phyloP scores from a whole-genome alignment of 2,797 vertebrate species.

The Clamator glandarius region DNA sequence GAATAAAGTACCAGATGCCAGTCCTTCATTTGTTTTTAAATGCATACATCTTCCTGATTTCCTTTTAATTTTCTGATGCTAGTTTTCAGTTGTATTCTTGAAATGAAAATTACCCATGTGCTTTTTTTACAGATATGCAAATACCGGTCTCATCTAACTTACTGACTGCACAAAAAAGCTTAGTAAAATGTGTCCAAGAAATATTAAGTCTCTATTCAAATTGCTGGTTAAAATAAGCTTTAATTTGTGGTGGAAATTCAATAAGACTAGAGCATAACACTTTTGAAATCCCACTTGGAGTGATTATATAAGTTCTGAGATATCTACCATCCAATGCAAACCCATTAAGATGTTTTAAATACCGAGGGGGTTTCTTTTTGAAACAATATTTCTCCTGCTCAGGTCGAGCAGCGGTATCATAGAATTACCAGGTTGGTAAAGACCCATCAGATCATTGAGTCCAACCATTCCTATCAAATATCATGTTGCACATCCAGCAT shows the following conservation, averaged over 20 bases:
- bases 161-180: neutral
- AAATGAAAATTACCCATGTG: neutral
- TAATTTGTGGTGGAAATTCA: neutral
- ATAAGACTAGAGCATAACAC: neutral
- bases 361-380: neutral
- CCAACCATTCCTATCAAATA: neutral
- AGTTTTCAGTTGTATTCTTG: neutral
- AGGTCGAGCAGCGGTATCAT: neutral
- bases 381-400: neutral
- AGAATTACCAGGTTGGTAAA: too few species aligned
- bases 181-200: neutral
- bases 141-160: neutral
- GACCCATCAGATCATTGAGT: too few species aligned
- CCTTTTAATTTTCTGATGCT: neutral
- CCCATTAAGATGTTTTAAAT: neutral
- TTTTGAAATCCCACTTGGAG: neutral
- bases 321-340: neutral
- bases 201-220: slow-evolving; percentile 22
- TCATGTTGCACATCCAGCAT: neutral
- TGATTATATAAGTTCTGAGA: neutral
- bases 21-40: neutral
- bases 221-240: neutral
- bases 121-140: slow-evolving; percentile 12
- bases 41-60: neutral
- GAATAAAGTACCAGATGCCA: neutral